Percentiles rank a stretch among this genome's conserved stretches.
phyloP scores from a whole-genome alignment of 1,140 invertebrate species.

The Coptotermes formosanus region DNA sequence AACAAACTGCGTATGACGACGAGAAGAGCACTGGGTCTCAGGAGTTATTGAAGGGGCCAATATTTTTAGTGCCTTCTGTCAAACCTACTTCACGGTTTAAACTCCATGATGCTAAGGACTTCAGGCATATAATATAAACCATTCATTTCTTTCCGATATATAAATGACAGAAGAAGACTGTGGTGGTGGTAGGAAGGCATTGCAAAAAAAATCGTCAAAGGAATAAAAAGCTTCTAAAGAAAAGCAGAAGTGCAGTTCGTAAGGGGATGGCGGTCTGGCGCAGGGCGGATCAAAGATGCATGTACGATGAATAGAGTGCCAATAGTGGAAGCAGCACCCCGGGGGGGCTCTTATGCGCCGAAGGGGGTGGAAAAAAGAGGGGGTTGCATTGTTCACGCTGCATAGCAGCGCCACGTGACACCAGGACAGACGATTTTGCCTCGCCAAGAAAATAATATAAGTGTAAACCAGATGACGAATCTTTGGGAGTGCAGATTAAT shows the following conservation, averaged over 20 bases:
- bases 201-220: not conserved
- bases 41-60: not conserved
- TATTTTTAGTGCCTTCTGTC: slow-evolving; percentile 16
- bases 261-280: not conserved
- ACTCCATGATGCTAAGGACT: slow-evolving; percentile 10
- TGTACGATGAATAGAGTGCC: not conserved
- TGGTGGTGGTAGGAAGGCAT: not conserved
- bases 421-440: not conserved
- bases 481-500: not conserved
- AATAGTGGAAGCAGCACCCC: slow-evolving; percentile 1
- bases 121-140: not conserved
- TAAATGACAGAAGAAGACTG: slow-evolving; percentile 3
- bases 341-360: slow-evolving; percentile 10
- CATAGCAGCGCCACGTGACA: not conserved
- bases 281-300: not conserved
- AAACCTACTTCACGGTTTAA: slow-evolving; percentile 15
- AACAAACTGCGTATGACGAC: not conserved
- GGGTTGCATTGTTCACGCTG: not conserved
- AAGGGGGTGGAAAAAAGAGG: not conserved
- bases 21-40: not conserved
- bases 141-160: slow-evolving; percentile 19
- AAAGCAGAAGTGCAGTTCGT: not conserved
- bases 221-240: not conserved
- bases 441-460: slow-evolving; percentile 8
- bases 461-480: not conserved